Evolutionary conservation across 1,140 invertebrate genomes (phyloP), one percentile per base, ranked within the genome.

Genomic region (Linepithema humile): DNA sequence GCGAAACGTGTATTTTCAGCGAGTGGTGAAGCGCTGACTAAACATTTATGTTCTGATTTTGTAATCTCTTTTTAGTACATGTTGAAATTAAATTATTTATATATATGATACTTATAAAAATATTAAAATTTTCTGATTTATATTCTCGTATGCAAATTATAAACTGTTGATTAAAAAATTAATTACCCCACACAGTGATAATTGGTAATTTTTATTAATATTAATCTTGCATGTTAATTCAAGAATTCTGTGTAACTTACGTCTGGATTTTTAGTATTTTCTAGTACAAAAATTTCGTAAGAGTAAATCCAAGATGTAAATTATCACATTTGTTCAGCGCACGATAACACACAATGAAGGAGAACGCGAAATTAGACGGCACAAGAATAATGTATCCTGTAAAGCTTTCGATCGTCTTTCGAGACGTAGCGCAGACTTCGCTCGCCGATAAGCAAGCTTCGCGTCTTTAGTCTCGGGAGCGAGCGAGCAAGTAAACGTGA

Each of bases 1-100:
- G 45, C 10, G 48, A 48, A n/a, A 43, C 7, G 29, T 64, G 9
- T 23, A 38, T 55, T 69, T 78, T 3, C 23, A 78, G 5, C 20
- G 62, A 69, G 12, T 50, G 15, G 32, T 38, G 32, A 65, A 77
- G 55, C 15, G 59, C 57, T 75, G 38, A 48, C 40, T 32, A 35
- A 75, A 65, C 10, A 15, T 75, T 75, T 32, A 17, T 55, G n/a
- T 74, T 20, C 38, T 45, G 26, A 64, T 62, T 38, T 12, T 38
- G 32, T 29, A 29, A 35, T 73, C 20, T 73, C 12, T 15, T 23
- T 48, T n/a, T 6, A 45, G 6, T 43, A 57, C 29, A 23, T 23
- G 17, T n/a, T n/a, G n/a, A n/a, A n/a, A n/a, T n/a, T n/a, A n/a
- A 45, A 9, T n/a, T 57, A n/a, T 55, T 55, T 72, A 3, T 26